A percentile compares a stretch with the other conserved stretches of the same genome.
phyloP scores from a whole-genome alignment of 1,140 invertebrate genomes.

The Protaetia brevitarsis region DNA sequence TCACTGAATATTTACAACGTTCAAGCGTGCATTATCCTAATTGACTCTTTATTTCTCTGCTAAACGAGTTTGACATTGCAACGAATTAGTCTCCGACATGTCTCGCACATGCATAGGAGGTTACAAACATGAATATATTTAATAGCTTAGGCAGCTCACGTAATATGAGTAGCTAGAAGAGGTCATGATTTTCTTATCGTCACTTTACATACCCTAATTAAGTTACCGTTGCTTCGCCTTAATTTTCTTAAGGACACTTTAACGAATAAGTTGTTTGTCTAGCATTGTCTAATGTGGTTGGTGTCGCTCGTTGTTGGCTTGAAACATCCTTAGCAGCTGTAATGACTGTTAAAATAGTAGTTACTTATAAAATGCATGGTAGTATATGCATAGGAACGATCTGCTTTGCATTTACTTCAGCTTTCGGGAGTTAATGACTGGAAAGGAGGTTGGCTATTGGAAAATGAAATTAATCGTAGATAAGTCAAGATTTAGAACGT shows the following conservation, averaged over 20 bases:
- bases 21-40: not conserved
- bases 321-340: not conserved
- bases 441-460: no score
- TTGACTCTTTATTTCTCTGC: not conserved
- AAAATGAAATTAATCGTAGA: no score
- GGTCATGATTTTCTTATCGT: constrained; percentile 12
- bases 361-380: not conserved
- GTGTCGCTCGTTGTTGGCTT: not conserved
- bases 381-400: not conserved
- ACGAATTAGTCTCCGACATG: not conserved
- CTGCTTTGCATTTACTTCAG: not conserved
- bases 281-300: not conserved
- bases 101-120: not conserved
- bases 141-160: not conserved
- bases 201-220: constrained; percentile 1
- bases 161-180: constrained; percentile 4
- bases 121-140: not conserved
- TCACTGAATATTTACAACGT: not conserved
- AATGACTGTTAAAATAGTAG: not conserved
- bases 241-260: not conserved
- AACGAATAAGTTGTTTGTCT: not conserved
- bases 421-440: no score
- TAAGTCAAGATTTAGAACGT: no score
- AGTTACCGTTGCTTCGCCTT: not conserved
- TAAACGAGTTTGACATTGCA: not conserved